Evolutionary conservation across 2,113 vertebrate species (phyloP), one percentile per base, ranked within the genome.

Genomic region (Apistogramma diplotaenia): DNA sequence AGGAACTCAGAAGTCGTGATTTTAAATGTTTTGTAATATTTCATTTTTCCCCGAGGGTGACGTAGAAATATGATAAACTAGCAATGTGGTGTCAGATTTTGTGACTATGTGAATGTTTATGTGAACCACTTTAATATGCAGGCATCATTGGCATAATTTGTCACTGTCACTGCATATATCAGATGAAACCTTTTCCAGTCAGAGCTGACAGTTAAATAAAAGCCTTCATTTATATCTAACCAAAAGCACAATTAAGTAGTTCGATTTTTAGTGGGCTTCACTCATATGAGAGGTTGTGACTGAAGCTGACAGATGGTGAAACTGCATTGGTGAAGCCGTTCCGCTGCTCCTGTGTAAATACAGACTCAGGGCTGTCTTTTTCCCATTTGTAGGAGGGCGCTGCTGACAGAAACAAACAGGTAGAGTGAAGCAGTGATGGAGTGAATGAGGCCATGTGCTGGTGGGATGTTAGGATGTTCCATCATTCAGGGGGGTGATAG

Each of bases 361-460:
- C 18, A 72, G 46, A 31, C 37, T 54, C 33, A 7, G 27, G 9
- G 15, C 23, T 67, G 6, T 29, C 16, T 18, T 35, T 19, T 33
- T 54, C 31, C 49, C 51, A 29, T 72, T 57, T 71, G n/a, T 71
- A 31, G 8, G 55, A 62, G 27, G 23, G 35, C 35, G 43, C 31
- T 59, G 11, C 15, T 15, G 31, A 29, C 43, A 46, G 35, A 27
- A 59, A 78, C 29, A 8, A 86, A 73, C 75, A 81, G 43, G 25
- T 72, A 33, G 37, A 29, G 27, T 57, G 40, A 72, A 19, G 51
- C 16, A 3, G 21, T 85, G 85, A 85, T 81, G 60, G 85, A 86
- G 76, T 75, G 88, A 89, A 87, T 84, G 81, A 82, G 89, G 85
- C 76, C 83, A n/a, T 56, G 78, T 49, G 78, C 12, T 67, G 75